Evolutionary conservation across 1,140 invertebrate species (phyloP).

Genomic region (Camponotus floridanus): DNA sequence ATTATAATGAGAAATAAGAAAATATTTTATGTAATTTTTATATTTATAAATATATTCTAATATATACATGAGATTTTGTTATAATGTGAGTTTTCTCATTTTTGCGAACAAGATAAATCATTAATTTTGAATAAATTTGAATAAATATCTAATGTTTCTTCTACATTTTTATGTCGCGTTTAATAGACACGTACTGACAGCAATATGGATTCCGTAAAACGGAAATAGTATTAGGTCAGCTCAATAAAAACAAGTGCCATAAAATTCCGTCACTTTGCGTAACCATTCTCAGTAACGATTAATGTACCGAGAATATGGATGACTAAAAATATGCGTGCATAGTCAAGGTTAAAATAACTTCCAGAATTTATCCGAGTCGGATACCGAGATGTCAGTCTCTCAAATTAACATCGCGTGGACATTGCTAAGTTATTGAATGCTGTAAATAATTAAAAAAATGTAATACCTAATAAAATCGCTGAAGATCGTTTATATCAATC

Average conservation of each 20-base stretch:
- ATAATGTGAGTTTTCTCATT: background rate
- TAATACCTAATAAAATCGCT: background rate
- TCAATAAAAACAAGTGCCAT: constrained; percentile 39
- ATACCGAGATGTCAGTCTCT: constrained; percentile 15
- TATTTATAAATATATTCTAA: background rate
- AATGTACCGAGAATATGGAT: constrained; percentile 13
- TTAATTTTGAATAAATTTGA: background rate
- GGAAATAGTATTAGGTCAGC: constrained; percentile 51
- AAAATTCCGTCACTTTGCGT: constrained; percentile 50
- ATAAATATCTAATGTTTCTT: constrained; percentile 1
- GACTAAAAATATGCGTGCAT: constrained; percentile 45
- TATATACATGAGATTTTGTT: background rate
- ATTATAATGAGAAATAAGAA: background rate
- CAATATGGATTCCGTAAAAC: constrained; percentile 43
- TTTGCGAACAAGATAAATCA: background rate
- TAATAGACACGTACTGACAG: constrained; percentile 22
- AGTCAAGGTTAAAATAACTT: constrained; percentile 62
- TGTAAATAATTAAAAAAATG: background rate
- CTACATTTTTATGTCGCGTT: constrained; percentile 6
- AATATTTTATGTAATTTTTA: background rate
- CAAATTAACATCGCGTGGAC: background rate
- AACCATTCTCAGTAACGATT: constrained; percentile 49
- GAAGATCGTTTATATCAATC: background rate
- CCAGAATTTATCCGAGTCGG: constrained; percentile 15
- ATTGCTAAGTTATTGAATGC: constrained; percentile 8